Evolutionary conservation across 1,140 invertebrate genomes (phyloP).

Genomic region (Bombus turneri): DNA sequence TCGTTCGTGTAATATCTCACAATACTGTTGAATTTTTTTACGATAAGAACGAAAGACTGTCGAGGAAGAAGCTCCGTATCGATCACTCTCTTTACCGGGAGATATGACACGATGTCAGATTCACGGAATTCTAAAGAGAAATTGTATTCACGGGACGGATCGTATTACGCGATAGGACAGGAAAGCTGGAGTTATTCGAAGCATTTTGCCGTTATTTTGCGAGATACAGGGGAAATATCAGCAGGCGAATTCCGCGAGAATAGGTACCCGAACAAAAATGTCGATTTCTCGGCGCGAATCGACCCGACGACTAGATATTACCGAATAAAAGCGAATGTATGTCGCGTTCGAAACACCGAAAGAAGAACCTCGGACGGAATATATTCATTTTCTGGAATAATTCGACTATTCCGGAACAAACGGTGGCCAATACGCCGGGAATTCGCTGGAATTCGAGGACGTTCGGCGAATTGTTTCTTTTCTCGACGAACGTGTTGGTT

Average conservation of each 20-base stretch:
- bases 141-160: conserved; percentile 30
- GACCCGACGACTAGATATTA: background rate
- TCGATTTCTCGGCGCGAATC: conserved; percentile 29
- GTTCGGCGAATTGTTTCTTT: background rate
- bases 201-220: conserved; percentile 26
- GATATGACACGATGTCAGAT: background rate
- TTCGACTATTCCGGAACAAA: background rate
- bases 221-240: background rate
- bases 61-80: background rate
- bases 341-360: background rate
- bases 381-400: conserved; percentile 29
- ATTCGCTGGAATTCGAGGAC: background rate
- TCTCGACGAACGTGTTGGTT: too few species aligned
- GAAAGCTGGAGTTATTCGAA: conserved; percentile 2
- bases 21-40: too few species aligned
- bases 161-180: conserved; percentile 30
- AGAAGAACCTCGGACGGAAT: background rate
- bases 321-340: conserved; percentile 8
- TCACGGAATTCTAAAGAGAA: background rate
- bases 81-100: background rate
- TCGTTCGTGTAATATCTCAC: background rate
- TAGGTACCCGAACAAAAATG: conserved; percentile 11
- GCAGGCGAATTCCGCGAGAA: background rate
- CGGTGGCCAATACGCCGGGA: background rate
- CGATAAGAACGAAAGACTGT: background rate